Evolutionary conservation across 2,113 vertebrate species (phyloP), one percentile per base, ranked within the genome.

Genomic region (Catagonus wagneri): DNA sequence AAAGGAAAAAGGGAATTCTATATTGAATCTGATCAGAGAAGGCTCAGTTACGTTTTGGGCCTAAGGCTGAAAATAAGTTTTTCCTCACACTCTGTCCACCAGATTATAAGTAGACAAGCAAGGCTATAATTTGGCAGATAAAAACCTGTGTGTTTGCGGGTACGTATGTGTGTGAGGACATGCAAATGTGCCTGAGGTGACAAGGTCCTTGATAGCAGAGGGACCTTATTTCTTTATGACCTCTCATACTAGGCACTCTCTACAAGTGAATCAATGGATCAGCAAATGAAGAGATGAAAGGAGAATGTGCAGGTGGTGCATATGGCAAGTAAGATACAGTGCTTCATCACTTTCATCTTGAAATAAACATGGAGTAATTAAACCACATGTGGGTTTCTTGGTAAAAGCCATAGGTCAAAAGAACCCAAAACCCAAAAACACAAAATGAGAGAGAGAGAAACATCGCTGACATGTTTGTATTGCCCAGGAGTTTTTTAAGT

Each of bases 301-400:
- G 17, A 61, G 22, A 90, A 66, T 61, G 25, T 83, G 5, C 44
- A 72, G n/a, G 36, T 71, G 34, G 8, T 14, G 22, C 61, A 39
- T 19, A 11, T 61, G 56, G 50, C 8, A 25, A 83, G 25, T 36
- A 71, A 69, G 52, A 91, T 22, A 71, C 0, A 25, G 12, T 14
- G 12, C 15, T 56, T 61, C 16, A 65, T 56, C 34, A 81, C 22
- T 34, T 34, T 27, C 7, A 81, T 65, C 20, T 22, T 86, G 74
- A 89, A 85, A 85, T 69, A 80, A 81, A 74, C 56, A 68, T 27
- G 7, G 29, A 72, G 25, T 32, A 39, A 94, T 66, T 90, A 95
- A 93, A 32, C 34, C 89, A 93, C 32, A 90, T 63, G 65, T 80
- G 4, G 9, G 34, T 75, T 88, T 94, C 71, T 89, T 60, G 65